Evolutionary conservation across 2,888 invertebrate genomes (phyloP).

Genomic region (Mesorhabditis belari): DNA sequence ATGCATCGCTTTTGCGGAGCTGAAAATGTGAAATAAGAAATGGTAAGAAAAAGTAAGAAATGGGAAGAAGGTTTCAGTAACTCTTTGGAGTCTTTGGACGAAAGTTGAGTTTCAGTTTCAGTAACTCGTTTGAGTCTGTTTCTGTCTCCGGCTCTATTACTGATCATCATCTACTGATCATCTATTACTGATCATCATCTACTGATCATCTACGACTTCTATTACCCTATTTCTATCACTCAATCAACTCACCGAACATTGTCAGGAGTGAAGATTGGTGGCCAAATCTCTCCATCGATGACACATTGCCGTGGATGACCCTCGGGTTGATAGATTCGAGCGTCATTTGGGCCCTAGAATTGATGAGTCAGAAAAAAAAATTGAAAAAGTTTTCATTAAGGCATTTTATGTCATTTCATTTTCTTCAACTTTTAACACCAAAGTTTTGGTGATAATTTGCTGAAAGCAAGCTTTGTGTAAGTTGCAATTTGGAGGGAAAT

Average conservation of each 20-base stretch:
- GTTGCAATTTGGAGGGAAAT: background rate
- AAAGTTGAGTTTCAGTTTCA: too few relatives aligned
- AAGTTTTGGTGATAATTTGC: background rate
- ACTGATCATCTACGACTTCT: too few relatives aligned
- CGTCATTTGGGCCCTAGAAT: constrained; percentile 22
- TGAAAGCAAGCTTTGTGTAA: background rate
- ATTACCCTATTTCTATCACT: too few relatives aligned
- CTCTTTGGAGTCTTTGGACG: background rate
- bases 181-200: too few relatives aligned
- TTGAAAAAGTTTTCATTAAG: too few relatives aligned
- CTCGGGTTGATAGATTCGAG: constrained; percentile 37
- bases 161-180: too few relatives aligned
- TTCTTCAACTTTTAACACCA: background rate
- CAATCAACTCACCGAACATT: constrained; percentile 31
- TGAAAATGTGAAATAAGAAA: constrained; percentile 7
- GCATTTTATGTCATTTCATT: too few relatives aligned
- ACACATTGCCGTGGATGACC: constrained; percentile 46
- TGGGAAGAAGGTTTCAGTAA: too few relatives aligned
- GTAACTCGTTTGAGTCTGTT: too few relatives aligned
- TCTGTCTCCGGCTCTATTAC: too few relatives aligned
- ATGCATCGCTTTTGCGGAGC: constrained; percentile 40
- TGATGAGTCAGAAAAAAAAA: too few relatives aligned
- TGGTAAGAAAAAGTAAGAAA: background rate
- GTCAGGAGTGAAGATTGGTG: constrained; percentile 48
- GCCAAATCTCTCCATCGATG: constrained; percentile 52